A percentile compares a stretch with the other conserved stretches of the same genome.
These are phyloP conservation scores for Nipponia nippon DNA, from an alignment of 2,113 vertebrate species.

Conservation along the genomic window DNA sequence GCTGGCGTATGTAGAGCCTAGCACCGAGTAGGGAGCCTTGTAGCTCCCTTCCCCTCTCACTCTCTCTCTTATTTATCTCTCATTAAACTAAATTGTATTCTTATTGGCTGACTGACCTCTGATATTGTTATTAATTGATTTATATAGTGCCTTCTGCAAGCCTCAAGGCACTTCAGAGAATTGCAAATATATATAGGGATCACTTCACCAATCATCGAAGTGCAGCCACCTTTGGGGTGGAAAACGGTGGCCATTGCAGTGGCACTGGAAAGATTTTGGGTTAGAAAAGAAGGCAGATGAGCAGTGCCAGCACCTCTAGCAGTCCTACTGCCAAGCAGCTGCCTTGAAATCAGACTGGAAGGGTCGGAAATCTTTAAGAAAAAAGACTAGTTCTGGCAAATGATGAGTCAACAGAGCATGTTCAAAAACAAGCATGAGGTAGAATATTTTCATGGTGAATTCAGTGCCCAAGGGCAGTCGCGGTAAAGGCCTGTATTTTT, in stretches of 20 bases:
- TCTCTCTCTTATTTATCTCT: slow-evolving; percentile 70
- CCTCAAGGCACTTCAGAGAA: slow-evolving; percentile 44
- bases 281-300: background rate
- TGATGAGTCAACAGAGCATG: background rate
- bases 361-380: background rate
- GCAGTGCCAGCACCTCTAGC: background rate
- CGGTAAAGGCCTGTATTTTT: background rate
- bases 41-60: slow-evolving; percentile 19
- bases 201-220: slow-evolving; percentile 21
- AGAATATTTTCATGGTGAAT: background rate
- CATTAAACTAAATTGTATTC: slow-evolving; percentile 72
- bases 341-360: background rate
- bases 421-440: background rate
- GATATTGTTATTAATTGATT: slow-evolving; percentile 72
- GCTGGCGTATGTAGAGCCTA: background rate
- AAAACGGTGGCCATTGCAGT: background rate
- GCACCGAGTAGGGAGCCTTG: background rate
- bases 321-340: background rate
- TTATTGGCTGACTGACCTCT: slow-evolving; percentile 71
- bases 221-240: background rate
- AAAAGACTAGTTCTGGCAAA: background rate
- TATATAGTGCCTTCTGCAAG: slow-evolving; percentile 64
- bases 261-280: background rate
- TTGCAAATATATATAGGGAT: slow-evolving; percentile 20
- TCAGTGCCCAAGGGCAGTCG: background rate